Evolutionary conservation across 2,113 vertebrate species (phyloP).

Genomic region (Tympanuchus pallidicinctus): DNA sequence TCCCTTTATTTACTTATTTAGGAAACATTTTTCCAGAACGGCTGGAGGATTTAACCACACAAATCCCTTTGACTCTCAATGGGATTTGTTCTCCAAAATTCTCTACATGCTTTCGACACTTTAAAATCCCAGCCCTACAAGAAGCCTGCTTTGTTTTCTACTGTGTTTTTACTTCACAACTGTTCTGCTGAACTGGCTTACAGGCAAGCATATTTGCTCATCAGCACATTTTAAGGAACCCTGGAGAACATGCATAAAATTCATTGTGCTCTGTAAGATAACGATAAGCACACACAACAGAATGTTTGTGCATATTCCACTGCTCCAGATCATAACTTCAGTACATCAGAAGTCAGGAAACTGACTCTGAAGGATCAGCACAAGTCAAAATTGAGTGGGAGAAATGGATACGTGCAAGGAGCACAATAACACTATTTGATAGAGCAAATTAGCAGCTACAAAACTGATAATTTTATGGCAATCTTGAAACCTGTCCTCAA

Average conservation of each 20-base stretch:
- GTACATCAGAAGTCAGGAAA: background rate
- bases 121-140: background rate
- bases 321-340: background rate
- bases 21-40: background rate
- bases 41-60: background rate
- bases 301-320: background rate
- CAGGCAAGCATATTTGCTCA: background rate
- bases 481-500: no score
- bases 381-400: background rate
- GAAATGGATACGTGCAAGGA: background rate
- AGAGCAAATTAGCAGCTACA: no score
- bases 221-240: background rate
- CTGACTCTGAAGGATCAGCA: background rate
- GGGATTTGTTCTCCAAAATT: background rate
- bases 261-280: background rate
- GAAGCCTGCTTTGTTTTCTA: background rate
- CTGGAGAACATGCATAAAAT: background rate
- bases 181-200: background rate
- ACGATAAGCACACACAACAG: background rate
- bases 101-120: background rate
- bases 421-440: no score
- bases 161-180: background rate
- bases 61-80: background rate
- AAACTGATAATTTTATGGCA: no score
- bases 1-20: background rate